A percentile compares a stretch with the other conserved stretches of the same genome.
Conservation (phyloP, 1,140 invertebrate genomes). For the Diorhabda elongata region DNA sequence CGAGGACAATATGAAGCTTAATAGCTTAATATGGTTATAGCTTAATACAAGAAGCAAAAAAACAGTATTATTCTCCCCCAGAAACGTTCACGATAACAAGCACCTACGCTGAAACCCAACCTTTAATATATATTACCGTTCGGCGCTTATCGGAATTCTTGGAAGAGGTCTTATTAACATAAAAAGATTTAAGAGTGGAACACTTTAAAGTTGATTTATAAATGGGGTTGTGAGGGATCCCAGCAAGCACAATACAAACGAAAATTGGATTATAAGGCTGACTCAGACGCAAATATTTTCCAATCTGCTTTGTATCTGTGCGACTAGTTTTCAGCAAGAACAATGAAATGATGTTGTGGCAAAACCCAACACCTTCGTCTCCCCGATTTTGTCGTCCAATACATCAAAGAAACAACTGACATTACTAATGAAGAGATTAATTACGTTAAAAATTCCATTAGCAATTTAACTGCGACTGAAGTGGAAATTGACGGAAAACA, state of each 20-base stretch:
- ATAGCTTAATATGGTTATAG: conserved; percentile 37
- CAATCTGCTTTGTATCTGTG: conserved; percentile 41
- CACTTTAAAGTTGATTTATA: neutral
- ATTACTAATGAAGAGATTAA: conserved; percentile 37
- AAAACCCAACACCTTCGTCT: conserved; percentile 40
- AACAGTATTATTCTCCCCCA: conserved; percentile 35
- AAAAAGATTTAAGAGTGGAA: neutral
- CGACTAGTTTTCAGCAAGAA: conserved; percentile 32
- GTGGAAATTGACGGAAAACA: conserved; percentile 4
- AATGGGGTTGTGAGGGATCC: neutral
- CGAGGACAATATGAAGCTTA: conserved; percentile 37
- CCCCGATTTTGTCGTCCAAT: conserved; percentile 40
- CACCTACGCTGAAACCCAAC: conserved; percentile 37
- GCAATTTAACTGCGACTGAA: neutral
- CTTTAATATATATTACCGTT: conserved; percentile 38
- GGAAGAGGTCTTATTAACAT: conserved; percentile 20
- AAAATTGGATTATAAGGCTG: neutral
- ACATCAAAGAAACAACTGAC: conserved; percentile 35
- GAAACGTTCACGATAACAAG: conserved; percentile 33
- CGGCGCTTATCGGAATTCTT: conserved; percentile 34
- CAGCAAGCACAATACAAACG: neutral
- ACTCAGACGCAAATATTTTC: conserved; percentile 39
- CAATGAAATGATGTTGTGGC: conserved; percentile 35
- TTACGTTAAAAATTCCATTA: conserved; percentile 18
- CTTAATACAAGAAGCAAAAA: conserved; percentile 35